Evolutionary conservation across 1,140 invertebrate species (phyloP).

Genomic region (Catajapyx aquilonaris): DNA sequence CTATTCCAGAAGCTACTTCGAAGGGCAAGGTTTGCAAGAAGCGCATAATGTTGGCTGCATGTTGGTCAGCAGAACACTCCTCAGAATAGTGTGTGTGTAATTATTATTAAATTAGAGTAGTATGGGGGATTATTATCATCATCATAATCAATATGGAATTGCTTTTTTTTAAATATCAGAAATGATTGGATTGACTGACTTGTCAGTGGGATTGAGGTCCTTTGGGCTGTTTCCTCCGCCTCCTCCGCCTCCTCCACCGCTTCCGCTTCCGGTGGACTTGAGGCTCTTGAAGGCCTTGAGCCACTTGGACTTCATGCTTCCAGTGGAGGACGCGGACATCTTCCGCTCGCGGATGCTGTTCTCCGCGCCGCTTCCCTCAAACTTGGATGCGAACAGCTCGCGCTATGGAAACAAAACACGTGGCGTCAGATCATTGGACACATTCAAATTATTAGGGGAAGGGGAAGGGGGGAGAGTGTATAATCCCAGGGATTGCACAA

Average conservation of each 20-base stretch:
- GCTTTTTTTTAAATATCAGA: not conserved
- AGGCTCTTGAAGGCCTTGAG: constrained; percentile 89
- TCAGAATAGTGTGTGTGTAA: too few relatives aligned
- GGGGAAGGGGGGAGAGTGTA: too few relatives aligned
- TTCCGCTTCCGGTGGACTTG: constrained; percentile 46
- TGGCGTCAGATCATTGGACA: too few relatives aligned
- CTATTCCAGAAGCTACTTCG: too few relatives aligned
- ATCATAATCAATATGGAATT: not conserved
- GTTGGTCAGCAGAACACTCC: too few relatives aligned
- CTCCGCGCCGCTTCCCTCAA: constrained; percentile 34
- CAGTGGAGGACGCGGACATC: constrained; percentile 62
- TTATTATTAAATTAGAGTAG: not conserved
- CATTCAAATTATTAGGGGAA: too few relatives aligned
- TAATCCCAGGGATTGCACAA: too few relatives aligned
- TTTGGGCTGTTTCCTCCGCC: not conserved
- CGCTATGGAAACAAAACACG: constrained; percentile 33
- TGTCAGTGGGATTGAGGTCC: not conserved
- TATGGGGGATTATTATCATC: not conserved
- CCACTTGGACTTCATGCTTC: constrained; percentile 93
- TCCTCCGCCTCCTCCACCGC: constrained; percentile 21
- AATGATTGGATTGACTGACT: constrained; percentile 1
- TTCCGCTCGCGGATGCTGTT: constrained; percentile 46
- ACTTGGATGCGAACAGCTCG: constrained; percentile 62
- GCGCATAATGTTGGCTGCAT: too few relatives aligned
- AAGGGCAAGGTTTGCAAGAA: too few relatives aligned